Percentiles rank a stretch among this genome's conserved stretches.
These are phyloP conservation scores for Dexiosoma caninum DNA, from an alignment of 2,888 invertebrate genomes.

Conservation along the genomic window DNA sequence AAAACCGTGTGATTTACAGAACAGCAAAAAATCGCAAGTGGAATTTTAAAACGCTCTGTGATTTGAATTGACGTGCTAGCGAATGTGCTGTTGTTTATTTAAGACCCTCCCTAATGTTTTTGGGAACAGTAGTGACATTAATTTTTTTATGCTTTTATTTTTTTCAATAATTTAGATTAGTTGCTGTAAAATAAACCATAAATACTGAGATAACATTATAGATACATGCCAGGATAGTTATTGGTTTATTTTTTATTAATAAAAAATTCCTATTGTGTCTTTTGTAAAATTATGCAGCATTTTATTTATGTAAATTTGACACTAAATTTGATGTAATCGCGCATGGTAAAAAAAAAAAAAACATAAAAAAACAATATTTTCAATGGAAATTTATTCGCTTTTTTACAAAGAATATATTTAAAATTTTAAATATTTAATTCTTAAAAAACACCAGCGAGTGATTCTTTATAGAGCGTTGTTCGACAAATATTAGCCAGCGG, in stretches of 20 bases:
- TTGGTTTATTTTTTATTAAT: slow-evolving; percentile 37
- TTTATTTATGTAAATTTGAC: slow-evolving; percentile 30
- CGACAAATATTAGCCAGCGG: too few relatives aligned
- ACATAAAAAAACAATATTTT: too few relatives aligned
- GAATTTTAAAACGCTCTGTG: too few relatives aligned
- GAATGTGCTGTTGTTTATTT: background rate
- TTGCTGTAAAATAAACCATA: slow-evolving; percentile 42
- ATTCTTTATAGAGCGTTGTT: too few relatives aligned
- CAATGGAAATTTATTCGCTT: too few relatives aligned
- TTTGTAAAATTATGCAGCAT: slow-evolving; percentile 2
- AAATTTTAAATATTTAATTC: too few relatives aligned
- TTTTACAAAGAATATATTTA: too few relatives aligned
- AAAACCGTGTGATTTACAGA: too few relatives aligned
- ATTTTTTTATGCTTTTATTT: slow-evolving; percentile 5
- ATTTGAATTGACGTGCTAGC: too few relatives aligned
- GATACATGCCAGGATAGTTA: slow-evolving; percentile 27
- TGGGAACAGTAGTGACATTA: background rate
- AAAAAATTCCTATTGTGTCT: slow-evolving; percentile 23
- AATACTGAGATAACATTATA: slow-evolving; percentile 42
- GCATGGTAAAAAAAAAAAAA: background rate
- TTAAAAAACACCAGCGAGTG: too few relatives aligned
- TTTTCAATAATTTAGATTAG: slow-evolving; percentile 1
- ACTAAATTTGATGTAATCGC: slow-evolving; percentile 50
- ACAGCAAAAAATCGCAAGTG: too few relatives aligned
- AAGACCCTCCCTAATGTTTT: background rate